These are phyloP conservation scores for Okamejei kenojei DNA, from an alignment of 2,797 vertebrate genomes.

Conservation along the genomic window DNA sequence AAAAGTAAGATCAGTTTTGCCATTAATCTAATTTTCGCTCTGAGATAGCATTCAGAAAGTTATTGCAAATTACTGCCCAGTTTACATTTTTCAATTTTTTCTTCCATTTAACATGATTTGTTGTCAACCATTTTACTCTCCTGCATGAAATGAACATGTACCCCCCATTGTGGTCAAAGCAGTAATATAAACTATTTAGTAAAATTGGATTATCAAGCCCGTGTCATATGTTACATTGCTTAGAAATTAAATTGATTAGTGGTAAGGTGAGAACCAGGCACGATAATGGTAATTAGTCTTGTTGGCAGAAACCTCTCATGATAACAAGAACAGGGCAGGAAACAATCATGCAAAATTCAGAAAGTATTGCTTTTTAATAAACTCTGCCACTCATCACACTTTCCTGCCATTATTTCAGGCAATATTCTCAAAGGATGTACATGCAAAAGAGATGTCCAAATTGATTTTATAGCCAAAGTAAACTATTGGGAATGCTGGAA, in stretches of 20 bases:
- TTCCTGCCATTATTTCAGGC: background rate
- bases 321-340: background rate
- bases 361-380: background rate
- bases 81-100: background rate
- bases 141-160: background rate
- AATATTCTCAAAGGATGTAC: background rate
- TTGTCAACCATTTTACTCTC: background rate
- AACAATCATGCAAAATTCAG: background rate
- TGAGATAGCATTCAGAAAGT: background rate
- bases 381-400: background rate
- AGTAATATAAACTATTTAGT: background rate
- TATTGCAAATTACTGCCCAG: background rate
- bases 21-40: background rate
- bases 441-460: background rate
- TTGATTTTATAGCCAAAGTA: background rate
- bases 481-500: background rate
- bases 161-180: background rate
- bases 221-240: background rate
- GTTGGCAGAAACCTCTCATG: background rate
- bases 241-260: background rate
- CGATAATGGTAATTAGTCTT: background rate
- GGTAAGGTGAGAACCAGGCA: background rate
- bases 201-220: background rate
- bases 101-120: background rate
- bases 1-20: background rate